phyloP scores from a whole-genome alignment of 2,888 invertebrate genomes.

The Hartigia nigra region DNA sequence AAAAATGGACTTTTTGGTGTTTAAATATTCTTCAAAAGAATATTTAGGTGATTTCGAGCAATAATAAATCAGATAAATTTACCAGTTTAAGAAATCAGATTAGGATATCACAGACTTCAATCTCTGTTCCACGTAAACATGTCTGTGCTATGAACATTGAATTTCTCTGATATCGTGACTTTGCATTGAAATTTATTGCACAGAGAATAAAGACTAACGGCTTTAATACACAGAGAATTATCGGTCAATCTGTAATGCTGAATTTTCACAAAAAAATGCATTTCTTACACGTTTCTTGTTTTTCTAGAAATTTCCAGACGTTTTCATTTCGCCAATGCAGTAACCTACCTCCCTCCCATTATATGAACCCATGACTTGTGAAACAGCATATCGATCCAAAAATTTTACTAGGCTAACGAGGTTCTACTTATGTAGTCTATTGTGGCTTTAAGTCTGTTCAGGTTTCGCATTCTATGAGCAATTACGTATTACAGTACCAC shows the following conservation, averaged over 20 bases:
- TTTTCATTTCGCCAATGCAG: background rate
- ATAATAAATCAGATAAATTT: background rate
- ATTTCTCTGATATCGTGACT: background rate
- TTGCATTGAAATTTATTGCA: background rate
- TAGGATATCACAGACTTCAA: background rate
- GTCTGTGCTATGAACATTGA: background rate
- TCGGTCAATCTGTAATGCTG: background rate
- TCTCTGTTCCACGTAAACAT: background rate
- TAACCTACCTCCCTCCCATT: background rate
- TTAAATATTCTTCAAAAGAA: background rate
- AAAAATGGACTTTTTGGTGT: background rate
- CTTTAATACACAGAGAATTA: background rate
- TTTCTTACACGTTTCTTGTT: no score
- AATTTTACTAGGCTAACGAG: background rate
- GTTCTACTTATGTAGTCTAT: background rate
- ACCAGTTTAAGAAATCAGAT: background rate
- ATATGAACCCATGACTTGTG: background rate
- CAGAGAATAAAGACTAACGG: background rate
- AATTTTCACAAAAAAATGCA: background rate
- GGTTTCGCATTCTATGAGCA: background rate
- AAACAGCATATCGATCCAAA: background rate
- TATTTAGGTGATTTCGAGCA: background rate
- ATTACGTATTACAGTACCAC: constrained; percentile 23
- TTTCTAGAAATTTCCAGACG: no score
- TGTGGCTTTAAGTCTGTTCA: background rate